Conservation (phyloP, 2,888 invertebrate genomes). For the Leptinotarsa juncta region DNA sequence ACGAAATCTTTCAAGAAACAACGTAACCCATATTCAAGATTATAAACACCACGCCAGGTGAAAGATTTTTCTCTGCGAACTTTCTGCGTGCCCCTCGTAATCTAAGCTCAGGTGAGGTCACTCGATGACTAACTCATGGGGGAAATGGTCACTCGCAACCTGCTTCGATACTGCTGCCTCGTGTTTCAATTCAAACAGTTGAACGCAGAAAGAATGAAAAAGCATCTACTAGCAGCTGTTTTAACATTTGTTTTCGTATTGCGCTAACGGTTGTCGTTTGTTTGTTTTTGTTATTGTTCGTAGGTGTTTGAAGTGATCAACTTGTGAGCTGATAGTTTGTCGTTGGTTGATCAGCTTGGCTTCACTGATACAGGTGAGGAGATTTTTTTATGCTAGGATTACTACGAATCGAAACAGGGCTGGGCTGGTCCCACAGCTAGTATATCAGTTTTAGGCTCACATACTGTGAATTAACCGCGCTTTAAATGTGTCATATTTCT, state of each 20-base stretch:
- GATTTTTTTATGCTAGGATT: too few species aligned
- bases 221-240: background rate
- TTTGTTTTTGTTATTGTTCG: constrained; percentile 8
- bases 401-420: background rate
- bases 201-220: constrained; percentile 13
- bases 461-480: too few species aligned
- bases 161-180: constrained; percentile 13
- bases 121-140: constrained; percentile 13
- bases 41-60: too few species aligned
- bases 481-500: too few species aligned
- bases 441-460: too few species aligned
- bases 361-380: background rate
- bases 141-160: constrained; percentile 16
- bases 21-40: too few species aligned
- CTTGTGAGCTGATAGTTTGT: background rate
- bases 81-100: constrained; percentile 1
- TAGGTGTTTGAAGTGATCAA: background rate
- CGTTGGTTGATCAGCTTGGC: background rate
- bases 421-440: background rate
- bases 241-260: constrained; percentile 12
- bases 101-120: constrained; percentile 1
- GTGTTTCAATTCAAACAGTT: constrained; percentile 10
- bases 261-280: background rate
- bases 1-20: too few species aligned
- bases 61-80: background rate